Base-by-base conservation (phyloP, 2,888 invertebrate genomes). In the Hypolimnas misippus region DNA sequence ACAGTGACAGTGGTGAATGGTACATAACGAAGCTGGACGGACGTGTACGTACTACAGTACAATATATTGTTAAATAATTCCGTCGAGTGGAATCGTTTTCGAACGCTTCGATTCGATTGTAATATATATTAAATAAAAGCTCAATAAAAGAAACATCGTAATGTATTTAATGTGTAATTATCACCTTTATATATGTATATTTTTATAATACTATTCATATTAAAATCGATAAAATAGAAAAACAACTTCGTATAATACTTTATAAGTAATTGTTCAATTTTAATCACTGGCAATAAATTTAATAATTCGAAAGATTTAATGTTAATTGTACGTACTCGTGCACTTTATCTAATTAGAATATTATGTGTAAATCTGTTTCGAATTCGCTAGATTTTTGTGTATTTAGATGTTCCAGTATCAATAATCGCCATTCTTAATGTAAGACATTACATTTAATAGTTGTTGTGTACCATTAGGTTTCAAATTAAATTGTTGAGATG, bases 401-500 rank as follows among this genome's bases (percentile, higher is more conserved):
- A 14, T 4, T 17, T 25, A 49, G 14, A 14, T 49, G 25, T 49
- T 49, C 14, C 49, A 29, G 3, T 29, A 8, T 46, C 12, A 46
- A 7, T 7, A 29, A 19, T 49, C 21, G n/a, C 19, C 12, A 46
- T 46, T 49, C 14, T 2, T 49, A 25, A 14, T 49, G 14, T 49
- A 25, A 49, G 29, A 12, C n/a, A 29, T 49, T 14, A 8, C 49
- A 14, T 49, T 7, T 49, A 29, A 49, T 49, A 44, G 29, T 25
- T 14, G 49, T 49, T 49, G 49, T 49, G 49, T 49, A 49, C n/a
- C 14, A 29, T 46, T 46, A 10, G 14, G 25, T 25, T 29, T 49
- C 46, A 29, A 29, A 29, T 29, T 3, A 25, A 49, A 29, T 49
- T 49, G 49, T 49, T 49, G 49, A 49, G 29, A 49, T 49, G 49